Evolutionary conservation across 2,797 vertebrate species (phyloP).

Genomic region (Acipenser transmontanus): DNA sequence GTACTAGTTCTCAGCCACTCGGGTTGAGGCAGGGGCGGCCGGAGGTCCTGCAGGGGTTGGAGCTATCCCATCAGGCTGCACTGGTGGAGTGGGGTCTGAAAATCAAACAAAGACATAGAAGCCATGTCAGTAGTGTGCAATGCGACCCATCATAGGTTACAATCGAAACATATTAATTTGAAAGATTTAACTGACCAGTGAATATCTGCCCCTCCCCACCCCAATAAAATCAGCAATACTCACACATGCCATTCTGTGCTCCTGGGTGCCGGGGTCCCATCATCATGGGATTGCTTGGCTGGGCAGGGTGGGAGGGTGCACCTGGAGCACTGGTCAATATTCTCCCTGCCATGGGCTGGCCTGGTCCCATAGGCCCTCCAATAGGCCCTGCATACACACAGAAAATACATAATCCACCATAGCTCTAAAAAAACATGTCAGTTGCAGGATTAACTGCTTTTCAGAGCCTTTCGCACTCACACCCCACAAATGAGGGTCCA

Average conservation of each 20-base stretch:
- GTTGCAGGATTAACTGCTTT: constrained; percentile 17
- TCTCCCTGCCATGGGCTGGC: constrained; percentile 71
- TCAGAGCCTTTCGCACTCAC: constrained; percentile 20
- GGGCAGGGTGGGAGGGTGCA: constrained; percentile 46
- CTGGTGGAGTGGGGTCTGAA: constrained; percentile 69
- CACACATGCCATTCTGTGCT: constrained; percentile 90
- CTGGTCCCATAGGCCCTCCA: constrained; percentile 54
- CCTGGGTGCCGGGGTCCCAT: constrained; percentile 78
- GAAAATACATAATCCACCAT: no score
- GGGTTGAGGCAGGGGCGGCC: constrained; percentile 58
- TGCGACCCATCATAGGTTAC: no score
- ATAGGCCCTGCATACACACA: constrained; percentile 47
- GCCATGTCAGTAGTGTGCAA: not conserved
- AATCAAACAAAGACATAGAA: constrained; percentile 11
- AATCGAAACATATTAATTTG: no score
- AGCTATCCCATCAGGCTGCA: constrained; percentile 72
- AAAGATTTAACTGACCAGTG: not conserved
- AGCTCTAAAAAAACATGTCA: no score
- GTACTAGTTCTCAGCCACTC: constrained; percentile 41
- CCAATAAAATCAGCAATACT: constrained; percentile 42
- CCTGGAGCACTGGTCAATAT: constrained; percentile 65
- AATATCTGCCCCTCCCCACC: not conserved
- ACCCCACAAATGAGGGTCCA: no score
- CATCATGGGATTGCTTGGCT: constrained; percentile 68
- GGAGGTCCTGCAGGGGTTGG: constrained; percentile 66